Percentiles rank a stretch among this genome's conserved stretches.
These are phyloP conservation scores for Sebastes oblongus DNA, from an alignment of 2,797 vertebrate species.

Conservation along the genomic window DNA sequence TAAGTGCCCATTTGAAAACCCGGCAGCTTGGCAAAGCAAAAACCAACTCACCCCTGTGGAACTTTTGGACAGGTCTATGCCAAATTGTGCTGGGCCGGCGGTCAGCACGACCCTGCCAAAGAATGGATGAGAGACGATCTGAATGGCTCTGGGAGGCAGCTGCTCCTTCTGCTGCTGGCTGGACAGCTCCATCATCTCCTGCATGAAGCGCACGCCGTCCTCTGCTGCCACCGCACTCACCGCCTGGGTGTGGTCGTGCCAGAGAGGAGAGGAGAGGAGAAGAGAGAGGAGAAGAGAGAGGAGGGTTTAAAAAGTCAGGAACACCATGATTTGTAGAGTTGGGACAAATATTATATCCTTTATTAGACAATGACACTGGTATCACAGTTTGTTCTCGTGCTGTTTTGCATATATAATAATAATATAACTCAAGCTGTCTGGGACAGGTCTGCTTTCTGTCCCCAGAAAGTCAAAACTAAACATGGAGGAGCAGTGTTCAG, in stretches of 20 bases:
- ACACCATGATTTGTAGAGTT: not conserved
- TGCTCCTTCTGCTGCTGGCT: conserved; percentile 99
- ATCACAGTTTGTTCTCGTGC: not conserved
- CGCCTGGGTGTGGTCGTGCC: conserved; percentile 79
- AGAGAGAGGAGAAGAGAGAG: not conserved
- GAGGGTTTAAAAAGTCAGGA: not conserved
- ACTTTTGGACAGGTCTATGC: conserved; percentile 94
- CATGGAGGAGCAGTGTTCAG: too few relatives aligned
- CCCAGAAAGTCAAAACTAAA: too few relatives aligned
- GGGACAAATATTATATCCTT: not conserved
- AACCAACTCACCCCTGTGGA: conserved; percentile 87
- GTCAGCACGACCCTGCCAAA: conserved; percentile 97
- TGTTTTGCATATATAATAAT: not conserved
- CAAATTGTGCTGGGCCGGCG: conserved; percentile 97
- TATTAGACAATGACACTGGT: not conserved
- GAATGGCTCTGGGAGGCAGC: conserved; percentile 95
- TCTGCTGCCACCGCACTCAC: conserved; percentile 95
- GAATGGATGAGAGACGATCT: conserved; percentile 96
- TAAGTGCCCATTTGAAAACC: conserved; percentile 7
- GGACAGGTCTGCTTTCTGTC: too few relatives aligned
- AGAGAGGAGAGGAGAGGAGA: not conserved
- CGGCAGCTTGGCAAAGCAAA: conserved; percentile 4
- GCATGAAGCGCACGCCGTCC: conserved; percentile 98
- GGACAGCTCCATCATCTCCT: conserved; percentile 99
- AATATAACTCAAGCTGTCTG: not conserved